Evolutionary conservation across 2,888 invertebrate genomes (phyloP).

Genomic region (Drosophila phalerata): DNA sequence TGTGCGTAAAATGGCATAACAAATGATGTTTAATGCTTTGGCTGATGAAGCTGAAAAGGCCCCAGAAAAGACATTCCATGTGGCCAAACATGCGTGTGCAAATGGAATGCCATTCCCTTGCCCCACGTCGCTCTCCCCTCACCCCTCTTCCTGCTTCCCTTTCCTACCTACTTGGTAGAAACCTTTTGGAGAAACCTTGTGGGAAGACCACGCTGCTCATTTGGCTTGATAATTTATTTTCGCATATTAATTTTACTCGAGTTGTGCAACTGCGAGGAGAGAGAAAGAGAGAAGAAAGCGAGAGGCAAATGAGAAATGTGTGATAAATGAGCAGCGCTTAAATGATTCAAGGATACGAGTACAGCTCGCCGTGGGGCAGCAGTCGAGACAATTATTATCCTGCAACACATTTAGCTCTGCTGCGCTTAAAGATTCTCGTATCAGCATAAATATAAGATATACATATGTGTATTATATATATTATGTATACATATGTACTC

Average conservation of each 20-base stretch:
- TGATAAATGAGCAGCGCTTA: conserved; percentile 77
- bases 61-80: conserved; percentile 52
- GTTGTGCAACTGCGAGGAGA: conserved; percentile 28
- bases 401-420: conserved; percentile 29
- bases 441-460: conserved; percentile 24
- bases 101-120: conserved; percentile 49
- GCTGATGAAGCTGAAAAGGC: conserved; percentile 79
- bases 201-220: conserved; percentile 68
- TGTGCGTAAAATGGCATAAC: conserved; percentile 62
- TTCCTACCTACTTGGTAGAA: conserved; percentile 3
- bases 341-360: conserved; percentile 57
- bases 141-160: neutral
- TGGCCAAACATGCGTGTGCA: conserved; percentile 69
- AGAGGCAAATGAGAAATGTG: conserved; percentile 74
- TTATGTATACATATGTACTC: neutral
- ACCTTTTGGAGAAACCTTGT: conserved; percentile 56
- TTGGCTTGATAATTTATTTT: conserved; percentile 80
- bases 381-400: conserved; percentile 54
- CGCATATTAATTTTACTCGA: conserved; percentile 78
- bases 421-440: conserved; percentile 27
- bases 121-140: neutral
- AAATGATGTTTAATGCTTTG: conserved; percentile 70
- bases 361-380: conserved; percentile 35
- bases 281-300: conserved; percentile 3
- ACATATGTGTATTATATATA: neutral